Evolutionary conservation across 2,888 invertebrate species (phyloP), one percentile per base, ranked within the genome.

Genomic region (Drosophila algonquin): DNA sequence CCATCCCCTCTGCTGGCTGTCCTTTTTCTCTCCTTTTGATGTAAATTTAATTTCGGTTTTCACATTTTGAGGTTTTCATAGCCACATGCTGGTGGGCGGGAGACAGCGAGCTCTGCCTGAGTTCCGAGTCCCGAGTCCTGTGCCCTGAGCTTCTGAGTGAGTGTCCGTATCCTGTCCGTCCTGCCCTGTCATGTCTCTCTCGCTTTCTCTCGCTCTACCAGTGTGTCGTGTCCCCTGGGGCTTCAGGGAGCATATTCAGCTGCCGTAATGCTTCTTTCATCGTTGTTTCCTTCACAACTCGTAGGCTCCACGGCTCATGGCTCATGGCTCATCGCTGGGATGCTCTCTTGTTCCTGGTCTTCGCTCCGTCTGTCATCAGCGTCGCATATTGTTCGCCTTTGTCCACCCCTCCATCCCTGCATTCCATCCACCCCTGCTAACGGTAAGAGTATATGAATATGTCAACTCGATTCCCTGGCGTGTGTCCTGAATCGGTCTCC

Each of bases 1-100:
- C 52, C 30, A 2, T 24, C 52, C 45, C 51, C 24, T 54, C 24
- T 48, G 27, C 47, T 63, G 61, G 73, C 63, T 54, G 57, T 54
- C 57, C 73, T 53, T 50, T 24, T 72, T 58, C 50, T 56, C 51
- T 59, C 65, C 54, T 68, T 83, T 87, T 79, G 87, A 85, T 85
- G 84, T 89, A 89, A 85, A 85, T 85, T 89, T 85, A 89, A 85
- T 85, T 85, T 89, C 65, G 89, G 84, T 81, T 87, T 82, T 64
- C 83, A 77, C 87, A 79, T 89, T 85, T 89, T 87, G 85, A 88
- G 84, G 84, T 87, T 88, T 73, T 65, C 59, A 57, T 73, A 50
- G 62, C 63, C 61, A 60, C 57, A 63, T 60, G 60, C 55, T 51
- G 51, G 67, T 67, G 44, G 21, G 47, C 14, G 40, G 55, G 24